These are phyloP conservation scores for Pungitius pungitius DNA, from an alignment of 2,113 vertebrate genomes.

Conservation along the genomic window DNA sequence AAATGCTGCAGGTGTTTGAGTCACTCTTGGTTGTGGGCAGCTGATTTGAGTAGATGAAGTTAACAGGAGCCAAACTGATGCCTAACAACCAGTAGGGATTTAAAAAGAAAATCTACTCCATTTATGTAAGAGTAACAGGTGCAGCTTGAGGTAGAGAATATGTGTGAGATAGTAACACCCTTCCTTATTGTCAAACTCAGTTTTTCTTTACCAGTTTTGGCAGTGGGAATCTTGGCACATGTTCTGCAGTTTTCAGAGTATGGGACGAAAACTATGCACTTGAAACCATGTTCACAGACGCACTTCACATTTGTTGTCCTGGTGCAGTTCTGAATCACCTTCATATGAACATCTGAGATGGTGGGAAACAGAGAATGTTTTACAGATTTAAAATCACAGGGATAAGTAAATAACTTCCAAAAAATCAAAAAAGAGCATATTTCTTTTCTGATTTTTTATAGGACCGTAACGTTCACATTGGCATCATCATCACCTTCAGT, in stretches of 20 bases:
- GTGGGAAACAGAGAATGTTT: background rate
- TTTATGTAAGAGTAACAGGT: background rate
- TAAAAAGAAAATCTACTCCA: background rate
- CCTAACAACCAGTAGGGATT: background rate
- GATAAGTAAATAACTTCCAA: background rate
- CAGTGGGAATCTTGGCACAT: slow-evolving; percentile 21
- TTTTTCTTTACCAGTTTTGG: slow-evolving; percentile 37
- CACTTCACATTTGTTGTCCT: slow-evolving; percentile 46
- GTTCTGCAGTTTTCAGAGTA: slow-evolving; percentile 26
- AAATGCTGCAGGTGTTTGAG: no score
- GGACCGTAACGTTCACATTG: background rate
- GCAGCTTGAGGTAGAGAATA: background rate
- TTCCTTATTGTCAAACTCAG: background rate
- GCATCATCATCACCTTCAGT: background rate
- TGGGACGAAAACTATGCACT: accelerated
- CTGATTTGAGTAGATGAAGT: background rate
- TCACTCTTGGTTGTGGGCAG: no score
- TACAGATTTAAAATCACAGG: accelerated
- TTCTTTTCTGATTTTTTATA: background rate
- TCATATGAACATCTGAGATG: slow-evolving; percentile 54
- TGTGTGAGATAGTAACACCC: background rate
- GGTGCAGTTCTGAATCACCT: slow-evolving; percentile 56
- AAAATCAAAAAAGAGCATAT: background rate
- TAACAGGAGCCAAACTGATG: background rate
- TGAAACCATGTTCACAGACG: slow-evolving; percentile 53